Base-by-base conservation (phyloP, 1,140 invertebrate species). In the Brachionus asplanchnoidis region DNA sequence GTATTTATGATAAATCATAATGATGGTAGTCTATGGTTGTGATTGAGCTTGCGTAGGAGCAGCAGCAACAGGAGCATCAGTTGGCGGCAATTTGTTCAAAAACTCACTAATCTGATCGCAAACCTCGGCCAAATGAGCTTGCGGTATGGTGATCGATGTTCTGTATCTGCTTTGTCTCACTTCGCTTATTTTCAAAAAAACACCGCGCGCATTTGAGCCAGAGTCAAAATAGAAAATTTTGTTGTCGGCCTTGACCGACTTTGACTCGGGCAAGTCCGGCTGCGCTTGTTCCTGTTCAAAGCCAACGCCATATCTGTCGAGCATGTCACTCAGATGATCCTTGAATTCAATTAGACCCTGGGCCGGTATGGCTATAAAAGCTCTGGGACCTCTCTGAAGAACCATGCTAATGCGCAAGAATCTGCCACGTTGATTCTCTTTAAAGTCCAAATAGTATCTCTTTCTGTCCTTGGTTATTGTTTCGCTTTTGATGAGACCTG, bases 191-290 rank as follows among this genome's bases (percentile, higher is more conserved):
- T 97, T 94, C 95, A 99, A 96, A 91, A 98, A 99, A 87, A 98
- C 95, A 86, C 97, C 97, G 89, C 97, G 93, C 91, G 96, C 96
- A 91, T 99, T 99, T 91, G 98, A 96, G 85, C 97, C 96, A 89
- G 98, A 95, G 92, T 99, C 97, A 92, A 99, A 99, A 92, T 98
- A 99, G 92, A 98, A 99, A 91, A 97, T 97, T 91, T 99, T 98
- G 92, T 97, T 97, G 92, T 98, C 97, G 87, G 97, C 96, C 87
- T 96, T 94, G 93, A 99, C 93, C 89, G 97, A 95, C 86, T 95
- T 93, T 73, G 96, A 95, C 89, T 98, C 96, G 60, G 92, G 92
- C 85, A 92, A 86, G 83, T 92, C 91, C 83, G 89, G 89, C 83
- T 89, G 89, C 84, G 87, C 86, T 85, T 91, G 90, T 90, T 79